Percentiles rank a stretch among this genome's conserved stretches.
Conservation (phyloP, 1,140 invertebrate species). For the Cephus cinctus region DNA sequence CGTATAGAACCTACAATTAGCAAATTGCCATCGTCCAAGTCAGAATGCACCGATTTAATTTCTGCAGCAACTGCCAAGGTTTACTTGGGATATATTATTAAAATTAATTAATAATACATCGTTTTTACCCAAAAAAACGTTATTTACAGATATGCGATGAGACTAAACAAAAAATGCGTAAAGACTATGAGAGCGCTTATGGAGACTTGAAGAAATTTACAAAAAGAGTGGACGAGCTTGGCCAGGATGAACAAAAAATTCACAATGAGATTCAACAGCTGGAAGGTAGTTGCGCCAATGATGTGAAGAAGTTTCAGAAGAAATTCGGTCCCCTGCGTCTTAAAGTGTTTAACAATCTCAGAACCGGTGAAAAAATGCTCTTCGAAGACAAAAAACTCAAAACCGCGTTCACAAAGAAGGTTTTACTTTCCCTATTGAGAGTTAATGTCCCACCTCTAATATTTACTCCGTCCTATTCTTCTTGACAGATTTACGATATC, state of each 20-base stretch:
- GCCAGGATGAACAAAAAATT: conserved; percentile 18
- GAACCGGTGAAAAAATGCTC: conserved; percentile 25
- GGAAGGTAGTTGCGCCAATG: conserved; percentile 10
- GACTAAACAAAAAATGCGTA: conserved; percentile 17
- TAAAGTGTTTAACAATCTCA: conserved; percentile 29
- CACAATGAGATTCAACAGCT: conserved; percentile 27
- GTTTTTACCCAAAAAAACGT: too few species aligned
- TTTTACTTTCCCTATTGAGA: conserved; percentile 6
- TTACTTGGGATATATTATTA: too few species aligned
- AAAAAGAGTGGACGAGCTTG: conserved; percentile 24
- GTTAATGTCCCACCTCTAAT: not conserved
- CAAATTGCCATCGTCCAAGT: too few species aligned
- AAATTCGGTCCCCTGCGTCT: conserved; percentile 26
- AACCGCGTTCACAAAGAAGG: conserved; percentile 21
- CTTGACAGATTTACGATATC: conserved; percentile 23
- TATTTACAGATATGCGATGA: conserved; percentile 20
- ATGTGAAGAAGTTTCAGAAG: conserved; percentile 21
- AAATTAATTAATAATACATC: too few species aligned
- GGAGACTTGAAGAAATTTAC: conserved; percentile 19
- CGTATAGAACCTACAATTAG: conserved; percentile 8
- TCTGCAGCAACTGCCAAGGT: too few species aligned
- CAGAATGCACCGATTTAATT: too few species aligned
- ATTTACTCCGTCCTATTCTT: not conserved
- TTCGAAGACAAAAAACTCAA: conserved; percentile 29
- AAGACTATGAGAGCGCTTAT: conserved; percentile 26